These are phyloP conservation scores for Heliocidaris tuberculata DNA, from an alignment of 35 echinoderm and acorn worm species.

Conservation along the genomic window DNA sequence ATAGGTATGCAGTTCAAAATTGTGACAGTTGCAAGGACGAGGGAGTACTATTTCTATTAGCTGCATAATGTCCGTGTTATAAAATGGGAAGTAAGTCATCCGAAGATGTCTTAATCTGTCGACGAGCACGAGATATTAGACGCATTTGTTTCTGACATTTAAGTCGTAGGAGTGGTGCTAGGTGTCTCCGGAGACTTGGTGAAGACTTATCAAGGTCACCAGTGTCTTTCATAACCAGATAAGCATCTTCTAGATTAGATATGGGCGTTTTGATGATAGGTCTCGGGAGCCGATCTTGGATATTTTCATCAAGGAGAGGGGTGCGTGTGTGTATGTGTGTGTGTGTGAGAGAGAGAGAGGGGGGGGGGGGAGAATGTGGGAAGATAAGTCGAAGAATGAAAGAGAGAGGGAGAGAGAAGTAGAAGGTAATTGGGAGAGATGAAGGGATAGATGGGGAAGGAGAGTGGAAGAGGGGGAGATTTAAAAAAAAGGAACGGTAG, in stretches of 20 bases:
- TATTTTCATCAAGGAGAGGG: not conserved
- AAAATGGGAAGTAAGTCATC: not conserved
- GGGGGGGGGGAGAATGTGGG: not conserved
- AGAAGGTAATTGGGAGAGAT: not conserved
- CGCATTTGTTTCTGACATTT: not conserved
- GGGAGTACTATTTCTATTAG: not conserved
- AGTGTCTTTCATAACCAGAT: not conserved
- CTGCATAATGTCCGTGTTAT: not conserved
- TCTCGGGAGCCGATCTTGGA: not conserved
- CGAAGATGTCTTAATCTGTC: not conserved
- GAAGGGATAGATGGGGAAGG: no score
- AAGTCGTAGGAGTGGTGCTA: not conserved
- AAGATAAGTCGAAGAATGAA: not conserved
- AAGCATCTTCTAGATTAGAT: not conserved
- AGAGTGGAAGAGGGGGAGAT: not conserved
- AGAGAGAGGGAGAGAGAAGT: not conserved
- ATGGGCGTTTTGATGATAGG: not conserved
- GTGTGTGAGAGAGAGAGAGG: not conserved
- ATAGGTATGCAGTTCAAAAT: not conserved
- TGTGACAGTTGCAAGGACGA: not conserved
- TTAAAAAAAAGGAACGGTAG: no score
- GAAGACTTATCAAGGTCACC: not conserved
- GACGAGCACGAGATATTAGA: not conserved
- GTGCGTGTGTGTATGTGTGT: no score
- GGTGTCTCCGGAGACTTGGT: not conserved